phyloP scores from a whole-genome alignment of 2,113 vertebrate genomes.

The Centropristis striata region DNA sequence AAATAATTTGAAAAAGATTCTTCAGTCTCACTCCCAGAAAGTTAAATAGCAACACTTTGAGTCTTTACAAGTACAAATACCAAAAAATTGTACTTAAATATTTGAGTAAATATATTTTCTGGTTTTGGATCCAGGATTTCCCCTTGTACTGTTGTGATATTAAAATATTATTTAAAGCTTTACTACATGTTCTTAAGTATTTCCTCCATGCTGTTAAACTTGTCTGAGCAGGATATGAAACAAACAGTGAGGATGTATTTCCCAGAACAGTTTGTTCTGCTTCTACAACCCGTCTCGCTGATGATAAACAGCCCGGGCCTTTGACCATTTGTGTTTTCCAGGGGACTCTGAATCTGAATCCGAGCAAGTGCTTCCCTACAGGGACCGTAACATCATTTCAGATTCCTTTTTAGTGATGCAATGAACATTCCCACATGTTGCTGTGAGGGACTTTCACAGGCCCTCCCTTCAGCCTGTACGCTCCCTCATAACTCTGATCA shows the following conservation, averaged over 20 bases:
- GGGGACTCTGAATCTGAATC: conserved; percentile 23
- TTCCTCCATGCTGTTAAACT: neutral
- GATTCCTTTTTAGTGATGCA: conserved; percentile 71
- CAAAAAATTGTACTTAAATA: too few relatives aligned
- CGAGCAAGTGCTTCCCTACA: conserved; percentile 62
- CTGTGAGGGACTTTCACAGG: conserved; percentile 45
- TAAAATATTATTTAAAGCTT: neutral
- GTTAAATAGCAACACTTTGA: too few relatives aligned
- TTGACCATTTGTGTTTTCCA: conserved; percentile 32
- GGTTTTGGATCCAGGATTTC: too few relatives aligned
- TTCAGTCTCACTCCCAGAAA: too few relatives aligned
- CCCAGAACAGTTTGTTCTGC: conserved; percentile 51
- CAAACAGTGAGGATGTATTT: conserved; percentile 30
- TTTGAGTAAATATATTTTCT: neutral
- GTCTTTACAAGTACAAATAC: too few relatives aligned
- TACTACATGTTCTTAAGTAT: neutral
- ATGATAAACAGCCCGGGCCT: conserved; percentile 45
- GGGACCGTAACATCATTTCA: conserved; percentile 62
- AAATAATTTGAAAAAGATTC: too few relatives aligned
- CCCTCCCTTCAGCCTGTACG: neutral
- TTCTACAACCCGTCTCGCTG: conserved; percentile 7
- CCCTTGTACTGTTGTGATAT: too few relatives aligned
- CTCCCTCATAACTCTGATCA: neutral
- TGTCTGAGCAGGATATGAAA: conserved; percentile 7
- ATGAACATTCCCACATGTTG: conserved; percentile 71